phyloP scores from a whole-genome alignment of 2,113 vertebrate genomes.

The Cheirogaleus medius region DNA sequence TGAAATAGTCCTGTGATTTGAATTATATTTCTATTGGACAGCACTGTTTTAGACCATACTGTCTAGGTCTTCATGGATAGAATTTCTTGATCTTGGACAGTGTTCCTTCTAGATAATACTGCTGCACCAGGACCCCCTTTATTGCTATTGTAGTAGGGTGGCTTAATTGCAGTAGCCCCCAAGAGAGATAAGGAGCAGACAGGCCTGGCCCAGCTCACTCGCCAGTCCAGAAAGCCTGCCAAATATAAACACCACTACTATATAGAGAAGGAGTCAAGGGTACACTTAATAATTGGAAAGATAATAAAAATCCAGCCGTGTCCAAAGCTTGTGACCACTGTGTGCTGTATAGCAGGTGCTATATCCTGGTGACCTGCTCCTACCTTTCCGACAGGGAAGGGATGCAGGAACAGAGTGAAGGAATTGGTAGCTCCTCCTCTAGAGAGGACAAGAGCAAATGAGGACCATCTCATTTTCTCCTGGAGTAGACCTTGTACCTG shows the following conservation, averaged over 20 bases:
- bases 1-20: neutral
- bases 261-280: neutral
- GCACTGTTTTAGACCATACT: neutral
- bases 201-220: neutral
- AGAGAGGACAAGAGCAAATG: neutral
- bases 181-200: neutral
- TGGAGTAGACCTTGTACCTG: neutral
- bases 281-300: neutral
- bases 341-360: accelerated
- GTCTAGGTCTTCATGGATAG: neutral
- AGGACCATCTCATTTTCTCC: neutral
- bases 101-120: neutral
- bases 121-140: neutral
- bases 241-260: neutral
- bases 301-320: neutral
- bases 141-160: neutral
- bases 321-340: neutral
- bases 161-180: neutral
- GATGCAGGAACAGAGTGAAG: neutral
- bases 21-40: neutral
- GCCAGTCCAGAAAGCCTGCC: neutral
- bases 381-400: neutral
- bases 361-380: accelerated
- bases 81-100: neutral
- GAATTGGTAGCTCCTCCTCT: too few relatives aligned